Evolutionary conservation across 2,888 invertebrate genomes (phyloP), one percentile per base, ranked within the genome.

Genomic region (Lamellibrachia columna): DNA sequence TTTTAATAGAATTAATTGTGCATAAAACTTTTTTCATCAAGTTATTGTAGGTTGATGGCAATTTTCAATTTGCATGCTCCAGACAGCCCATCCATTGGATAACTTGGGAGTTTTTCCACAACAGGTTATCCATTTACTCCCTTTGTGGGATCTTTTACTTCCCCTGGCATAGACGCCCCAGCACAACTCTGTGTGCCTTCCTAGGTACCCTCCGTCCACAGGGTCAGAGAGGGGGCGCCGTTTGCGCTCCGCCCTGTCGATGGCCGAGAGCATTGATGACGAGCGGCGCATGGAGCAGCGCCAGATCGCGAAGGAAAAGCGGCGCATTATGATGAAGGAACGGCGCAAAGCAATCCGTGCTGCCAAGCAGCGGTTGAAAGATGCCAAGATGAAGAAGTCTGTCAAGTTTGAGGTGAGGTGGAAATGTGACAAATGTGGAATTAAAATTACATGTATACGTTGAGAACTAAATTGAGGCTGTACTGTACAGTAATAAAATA

Each of bases 321-420:
- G 96, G n/a, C 95, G 95, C 92, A 95, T 95, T 91, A 96, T 95
- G 95, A 96, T 96, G 93, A 94, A 95, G 92, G 96, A 96, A 93
- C 93, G 96, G 55, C 94, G 94, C 75, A 96, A 96, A 93, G 96
- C 96, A 15, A 94, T 96, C 6, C 93, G 94, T 53, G 95, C 96
- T 22, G 96, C 96, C 1, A 95, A 95, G 90, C 94, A 95, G 93
- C 94, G 96, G 91, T 95, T 95, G 58, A 94, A 93, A 92, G 96
- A 96, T 92, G 95, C 95, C 7, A 96, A 95, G 94, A 95, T 94
- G 93, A 95, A 95, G 93, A 93, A 93, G 53, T 90, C 90, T n/a
- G 93, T 92, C 7, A 58, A 91, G 22, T 93, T 93, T 58, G 91
- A 92, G 93, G 94, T 94, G 60, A 75, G 75, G 15, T 75, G 15